Percentiles rank a stretch among this genome's conserved stretches.
Conservation (phyloP, 2,797 vertebrate species). For the Sarcophilus harrisii region DNA sequence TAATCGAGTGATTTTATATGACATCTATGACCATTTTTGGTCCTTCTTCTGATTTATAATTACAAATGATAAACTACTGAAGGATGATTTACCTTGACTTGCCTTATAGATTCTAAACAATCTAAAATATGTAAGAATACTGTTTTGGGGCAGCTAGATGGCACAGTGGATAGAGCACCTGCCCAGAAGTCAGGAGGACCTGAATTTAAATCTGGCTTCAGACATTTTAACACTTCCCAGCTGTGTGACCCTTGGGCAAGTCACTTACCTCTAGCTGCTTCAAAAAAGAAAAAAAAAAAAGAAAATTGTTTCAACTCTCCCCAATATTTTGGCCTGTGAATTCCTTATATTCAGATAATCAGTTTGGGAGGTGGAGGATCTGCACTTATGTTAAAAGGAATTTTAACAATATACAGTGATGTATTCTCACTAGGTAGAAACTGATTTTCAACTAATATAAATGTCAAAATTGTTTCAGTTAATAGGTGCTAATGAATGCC, state of each 20-base stretch:
- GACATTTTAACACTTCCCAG: too few relatives aligned
- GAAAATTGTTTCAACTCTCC: background rate
- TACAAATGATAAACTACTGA: background rate
- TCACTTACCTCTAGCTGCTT: too few relatives aligned
- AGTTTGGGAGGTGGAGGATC: fast-evolving
- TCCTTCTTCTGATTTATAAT: background rate
- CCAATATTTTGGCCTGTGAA: background rate
- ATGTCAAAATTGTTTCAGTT: background rate
- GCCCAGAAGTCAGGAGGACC: too few relatives aligned
- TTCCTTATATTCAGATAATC: background rate
- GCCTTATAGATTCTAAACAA: background rate
- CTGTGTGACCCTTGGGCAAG: too few relatives aligned
- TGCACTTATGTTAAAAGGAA: background rate
- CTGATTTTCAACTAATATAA: background rate
- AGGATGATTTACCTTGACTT: background rate
- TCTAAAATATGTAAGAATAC: background rate
- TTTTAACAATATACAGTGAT: background rate
- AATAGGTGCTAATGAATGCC: background rate
- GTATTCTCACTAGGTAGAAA: background rate
- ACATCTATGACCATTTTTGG: background rate
- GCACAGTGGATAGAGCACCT: too few relatives aligned
- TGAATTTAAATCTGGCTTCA: too few relatives aligned
- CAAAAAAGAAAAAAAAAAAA: background rate
- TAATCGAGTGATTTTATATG: background rate
- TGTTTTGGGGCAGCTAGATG: too few relatives aligned